Evolutionary conservation across 2,888 invertebrate species (phyloP).

Genomic region (Eilema griseolum): DNA sequence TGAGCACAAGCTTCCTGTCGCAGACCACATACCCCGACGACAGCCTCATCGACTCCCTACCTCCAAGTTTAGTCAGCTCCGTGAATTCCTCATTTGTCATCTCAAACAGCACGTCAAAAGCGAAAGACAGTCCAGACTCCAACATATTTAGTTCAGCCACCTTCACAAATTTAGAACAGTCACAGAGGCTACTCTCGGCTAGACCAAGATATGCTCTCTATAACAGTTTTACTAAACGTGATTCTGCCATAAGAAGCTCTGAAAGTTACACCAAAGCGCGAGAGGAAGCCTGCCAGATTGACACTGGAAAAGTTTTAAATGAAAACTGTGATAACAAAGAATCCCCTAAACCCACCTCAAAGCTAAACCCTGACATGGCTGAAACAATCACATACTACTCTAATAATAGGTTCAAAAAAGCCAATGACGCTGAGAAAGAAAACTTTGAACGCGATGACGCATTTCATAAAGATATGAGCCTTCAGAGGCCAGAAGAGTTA

Average conservation of each 20-base stretch:
- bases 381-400: slow-evolving; percentile 77
- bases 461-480: slow-evolving; percentile 78
- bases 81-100: slow-evolving; percentile 80
- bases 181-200: slow-evolving; percentile 73
- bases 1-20: slow-evolving; percentile 84
- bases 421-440: slow-evolving; percentile 79
- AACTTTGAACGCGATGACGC: slow-evolving; percentile 80
- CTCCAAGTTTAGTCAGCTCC: slow-evolving; percentile 81
- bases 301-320: slow-evolving; percentile 73
- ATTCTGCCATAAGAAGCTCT: slow-evolving; percentile 67
- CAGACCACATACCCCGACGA: slow-evolving; percentile 83
- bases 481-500: slow-evolving; percentile 66
- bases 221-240: slow-evolving; percentile 73
- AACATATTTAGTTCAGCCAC: slow-evolving; percentile 81
- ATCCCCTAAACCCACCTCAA: slow-evolving; percentile 53
- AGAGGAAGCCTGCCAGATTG: slow-evolving; percentile 79
- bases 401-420: slow-evolving; percentile 72
- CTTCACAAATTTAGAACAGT: slow-evolving; percentile 79
- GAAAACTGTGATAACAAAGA: slow-evolving; percentile 76
- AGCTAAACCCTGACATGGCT: slow-evolving; percentile 66
- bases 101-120: slow-evolving; percentile 63
- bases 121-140: slow-evolving; percentile 69
- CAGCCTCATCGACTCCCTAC: slow-evolving; percentile 79
- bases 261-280: slow-evolving; percentile 80
- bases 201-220: slow-evolving; percentile 73